Evolutionary conservation across 2,888 invertebrate genomes (phyloP), one percentile per base, ranked within the genome.

Genomic region (Drosophila villosipedis): DNA sequence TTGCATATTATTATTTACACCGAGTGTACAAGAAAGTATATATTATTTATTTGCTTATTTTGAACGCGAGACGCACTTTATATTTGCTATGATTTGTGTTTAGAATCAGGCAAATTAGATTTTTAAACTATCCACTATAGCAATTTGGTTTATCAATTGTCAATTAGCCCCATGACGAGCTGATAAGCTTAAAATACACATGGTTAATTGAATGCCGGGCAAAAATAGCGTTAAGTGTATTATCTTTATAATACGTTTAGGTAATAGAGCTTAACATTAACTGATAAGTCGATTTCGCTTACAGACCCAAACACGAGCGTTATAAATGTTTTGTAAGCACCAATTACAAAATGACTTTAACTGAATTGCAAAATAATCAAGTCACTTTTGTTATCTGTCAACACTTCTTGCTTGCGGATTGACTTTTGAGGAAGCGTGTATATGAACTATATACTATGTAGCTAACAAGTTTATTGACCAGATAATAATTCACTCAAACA

Each of bases 121-220:
- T 14, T 55, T 37, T 28, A 25, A 76, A 70, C 47, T 63, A 69
- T 53, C 30, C 35, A 59, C 25, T 62, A 37, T 30, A 55, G 63
- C 39, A 30, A 60, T 37, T 30, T 14, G 37, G 37, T 61, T 78
- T 72, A 81, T 81, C 78, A 72, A 52, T 55, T 64, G 58, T 49
- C 72, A 61, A 67, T 61, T 69, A 59, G 49, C 25, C 47, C 35
- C 25, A 52, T 50, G 37, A 49, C 16, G 35, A 30, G 4, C 10
- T 69, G 70, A 76, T 77, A 76, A 77, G 54, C 43, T n/a, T 2
- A 28, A 43, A 25, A 39, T 33, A 37, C 62, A 65, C n/a, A 35
- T 47, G 7, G 4, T 14, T 47, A 22, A 28, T 43, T 6, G 30
- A 64, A 41, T 54, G 33, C 41, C 39, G 52, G 19, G 28, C 43